phyloP scores from a whole-genome alignment of 2,113 vertebrate species.

The Stomatorhinus ivindoensis region DNA sequence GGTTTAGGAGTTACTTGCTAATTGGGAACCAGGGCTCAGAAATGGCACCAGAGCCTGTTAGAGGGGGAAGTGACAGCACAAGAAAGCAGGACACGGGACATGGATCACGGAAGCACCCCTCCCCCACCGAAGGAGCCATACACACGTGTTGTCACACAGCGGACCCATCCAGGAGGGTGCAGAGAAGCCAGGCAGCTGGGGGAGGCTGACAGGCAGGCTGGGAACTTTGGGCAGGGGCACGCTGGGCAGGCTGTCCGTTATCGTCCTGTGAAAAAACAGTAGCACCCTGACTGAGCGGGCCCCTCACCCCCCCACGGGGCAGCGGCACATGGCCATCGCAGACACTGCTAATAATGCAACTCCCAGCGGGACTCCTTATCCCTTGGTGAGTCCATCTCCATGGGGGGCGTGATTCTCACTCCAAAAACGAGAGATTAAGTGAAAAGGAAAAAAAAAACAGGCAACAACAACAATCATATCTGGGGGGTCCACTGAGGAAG shows the following conservation, averaged over 20 bases:
- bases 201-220: slow-evolving; percentile 88
- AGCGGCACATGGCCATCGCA: slow-evolving; percentile 9
- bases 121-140: slow-evolving; percentile 51
- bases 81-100: background rate
- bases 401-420: background rate
- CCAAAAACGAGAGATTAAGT: slow-evolving; percentile 11
- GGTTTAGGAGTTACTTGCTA: background rate
- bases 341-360: background rate
- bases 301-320: background rate
- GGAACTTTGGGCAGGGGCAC: slow-evolving; percentile 95
- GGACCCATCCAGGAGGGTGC: slow-evolving; percentile 90
- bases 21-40: background rate
- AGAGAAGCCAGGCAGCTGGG: slow-evolving; percentile 91
- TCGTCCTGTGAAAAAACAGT: slow-evolving; percentile 78
- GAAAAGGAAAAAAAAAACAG: slow-evolving; percentile 3
- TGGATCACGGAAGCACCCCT: background rate
- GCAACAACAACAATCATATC: slow-evolving; percentile 30
- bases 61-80: background rate
- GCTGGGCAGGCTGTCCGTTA: slow-evolving; percentile 92
- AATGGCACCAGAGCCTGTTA: background rate
- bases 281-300: background rate
- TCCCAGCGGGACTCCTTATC: background rate
- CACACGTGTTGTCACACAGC: slow-evolving; percentile 92
- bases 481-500: background rate
- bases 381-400: background rate